Evolutionary conservation across 1,140 invertebrate species (phyloP).

Genomic region (Portunus trituberculatus): DNA sequence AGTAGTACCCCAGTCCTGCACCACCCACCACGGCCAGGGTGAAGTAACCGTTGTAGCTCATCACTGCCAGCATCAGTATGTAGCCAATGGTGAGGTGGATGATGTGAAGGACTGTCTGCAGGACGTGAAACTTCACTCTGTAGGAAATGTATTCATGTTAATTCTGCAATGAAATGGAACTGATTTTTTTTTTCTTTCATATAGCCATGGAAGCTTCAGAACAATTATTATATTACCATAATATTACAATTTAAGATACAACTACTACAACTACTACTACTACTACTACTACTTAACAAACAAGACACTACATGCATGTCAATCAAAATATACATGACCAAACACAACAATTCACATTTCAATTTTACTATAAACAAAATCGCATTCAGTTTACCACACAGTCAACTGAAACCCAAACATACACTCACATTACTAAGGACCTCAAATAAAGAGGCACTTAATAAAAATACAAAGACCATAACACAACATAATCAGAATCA

Average conservation of each 20-base stretch:
- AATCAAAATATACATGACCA: not conserved
- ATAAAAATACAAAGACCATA: not conserved
- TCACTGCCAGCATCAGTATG: slow-evolving; percentile 65
- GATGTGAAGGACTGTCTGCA: slow-evolving; percentile 63
- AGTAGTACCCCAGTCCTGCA: slow-evolving; percentile 68
- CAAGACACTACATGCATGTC: not conserved
- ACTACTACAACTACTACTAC: not conserved
- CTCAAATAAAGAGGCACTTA: not conserved
- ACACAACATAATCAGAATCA: not conserved
- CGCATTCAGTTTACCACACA: not conserved
- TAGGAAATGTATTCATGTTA: not conserved
- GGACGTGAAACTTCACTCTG: slow-evolving; percentile 68
- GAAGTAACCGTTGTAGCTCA: slow-evolving; percentile 70
- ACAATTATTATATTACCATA: not conserved
- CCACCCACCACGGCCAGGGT: slow-evolving; percentile 60
- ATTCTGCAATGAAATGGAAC: too few relatives aligned
- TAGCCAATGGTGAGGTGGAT: slow-evolving; percentile 63
- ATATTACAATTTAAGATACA: not conserved
- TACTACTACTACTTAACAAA: not conserved
- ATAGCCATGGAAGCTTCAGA: too few relatives aligned
- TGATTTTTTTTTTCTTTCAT: too few relatives aligned
- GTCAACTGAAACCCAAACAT: not conserved
- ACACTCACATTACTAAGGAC: not conserved
- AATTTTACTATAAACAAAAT: slow-evolving; percentile 1
- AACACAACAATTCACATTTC: not conserved